These are phyloP conservation scores for Geotrupes spiniger DNA, from an alignment of 2,888 invertebrate genomes.

Conservation along the genomic window DNA sequence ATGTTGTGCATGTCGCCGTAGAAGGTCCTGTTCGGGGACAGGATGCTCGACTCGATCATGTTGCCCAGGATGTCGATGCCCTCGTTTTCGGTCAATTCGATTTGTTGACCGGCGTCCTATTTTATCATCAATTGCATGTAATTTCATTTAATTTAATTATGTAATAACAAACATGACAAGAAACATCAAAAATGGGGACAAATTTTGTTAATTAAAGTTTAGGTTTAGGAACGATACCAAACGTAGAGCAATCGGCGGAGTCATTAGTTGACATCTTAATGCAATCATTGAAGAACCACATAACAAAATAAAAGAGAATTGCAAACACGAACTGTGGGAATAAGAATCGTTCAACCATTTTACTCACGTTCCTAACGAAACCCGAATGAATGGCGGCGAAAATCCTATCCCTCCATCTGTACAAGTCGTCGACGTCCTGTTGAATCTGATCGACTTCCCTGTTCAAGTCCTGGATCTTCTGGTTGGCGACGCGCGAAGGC, in stretches of 20 bases:
- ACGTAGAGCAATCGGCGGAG: too few species aligned
- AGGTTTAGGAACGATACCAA: too few species aligned
- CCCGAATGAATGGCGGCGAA: constrained; percentile 68
- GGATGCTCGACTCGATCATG: constrained; percentile 69
- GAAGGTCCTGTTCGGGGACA: constrained; percentile 66
- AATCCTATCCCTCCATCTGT: constrained; percentile 74
- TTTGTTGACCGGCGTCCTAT: constrained; percentile 54
- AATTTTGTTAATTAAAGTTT: too few species aligned
- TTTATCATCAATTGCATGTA: not conserved
- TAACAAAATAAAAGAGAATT: too few species aligned
- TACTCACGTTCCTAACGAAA: constrained; percentile 56
- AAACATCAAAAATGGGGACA: too few species aligned
- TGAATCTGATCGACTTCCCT: constrained; percentile 66
- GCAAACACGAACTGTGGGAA: too few species aligned
- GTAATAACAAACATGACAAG: too few species aligned
- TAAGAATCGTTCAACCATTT: not conserved
- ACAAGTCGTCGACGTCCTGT: constrained; percentile 67
- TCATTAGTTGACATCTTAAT: too few species aligned
- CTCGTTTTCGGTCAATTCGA: constrained; percentile 60
- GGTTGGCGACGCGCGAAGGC: constrained; percentile 66
- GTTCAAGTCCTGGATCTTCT: constrained; percentile 59
- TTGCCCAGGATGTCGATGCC: constrained; percentile 81
- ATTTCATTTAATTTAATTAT: too few species aligned
- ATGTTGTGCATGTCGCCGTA: constrained; percentile 83
- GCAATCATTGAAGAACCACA: too few species aligned